Conservation (phyloP, 2,888 invertebrate genomes). For the Allacma fusca region DNA sequence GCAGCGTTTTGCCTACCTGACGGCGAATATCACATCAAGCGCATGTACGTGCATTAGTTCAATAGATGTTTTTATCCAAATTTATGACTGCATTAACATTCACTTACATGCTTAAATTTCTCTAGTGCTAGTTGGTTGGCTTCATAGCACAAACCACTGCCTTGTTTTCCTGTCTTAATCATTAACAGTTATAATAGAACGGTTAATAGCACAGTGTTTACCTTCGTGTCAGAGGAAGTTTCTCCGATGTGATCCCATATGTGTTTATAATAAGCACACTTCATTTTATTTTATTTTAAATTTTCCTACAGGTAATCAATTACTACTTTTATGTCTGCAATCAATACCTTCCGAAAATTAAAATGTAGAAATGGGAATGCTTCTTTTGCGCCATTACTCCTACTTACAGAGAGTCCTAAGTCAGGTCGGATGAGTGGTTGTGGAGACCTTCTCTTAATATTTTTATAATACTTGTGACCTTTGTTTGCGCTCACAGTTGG, state of each 20-base stretch:
- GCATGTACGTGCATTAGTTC: conserved; percentile 8
- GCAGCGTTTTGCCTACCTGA: neutral
- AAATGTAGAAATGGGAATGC: too few relatives aligned
- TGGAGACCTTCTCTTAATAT: too few relatives aligned
- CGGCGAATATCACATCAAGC: neutral
- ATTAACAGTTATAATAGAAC: neutral
- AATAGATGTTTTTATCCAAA: conserved; percentile 29
- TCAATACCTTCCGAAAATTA: too few relatives aligned
- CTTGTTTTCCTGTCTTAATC: neutral
- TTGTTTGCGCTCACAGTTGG: too few relatives aligned
- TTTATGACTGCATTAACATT: conserved; percentile 39
- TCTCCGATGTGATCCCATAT: neutral
- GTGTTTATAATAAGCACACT: neutral
- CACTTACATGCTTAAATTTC: conserved; percentile 11
- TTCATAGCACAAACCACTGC: neutral
- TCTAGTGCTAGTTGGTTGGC: neutral
- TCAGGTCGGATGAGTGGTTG: too few relatives aligned
- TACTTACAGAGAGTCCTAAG: too few relatives aligned
- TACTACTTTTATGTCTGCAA: too few relatives aligned
- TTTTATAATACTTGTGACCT: too few relatives aligned
- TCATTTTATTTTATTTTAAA: too few relatives aligned
- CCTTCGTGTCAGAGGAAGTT: neutral
- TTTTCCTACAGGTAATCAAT: too few relatives aligned
- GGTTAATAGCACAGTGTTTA: neutral
- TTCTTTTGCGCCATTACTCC: too few relatives aligned